Conservation (phyloP, 30 jellyfish, hydroid and myxozoan species). For the Morbakka virulenta region DNA sequence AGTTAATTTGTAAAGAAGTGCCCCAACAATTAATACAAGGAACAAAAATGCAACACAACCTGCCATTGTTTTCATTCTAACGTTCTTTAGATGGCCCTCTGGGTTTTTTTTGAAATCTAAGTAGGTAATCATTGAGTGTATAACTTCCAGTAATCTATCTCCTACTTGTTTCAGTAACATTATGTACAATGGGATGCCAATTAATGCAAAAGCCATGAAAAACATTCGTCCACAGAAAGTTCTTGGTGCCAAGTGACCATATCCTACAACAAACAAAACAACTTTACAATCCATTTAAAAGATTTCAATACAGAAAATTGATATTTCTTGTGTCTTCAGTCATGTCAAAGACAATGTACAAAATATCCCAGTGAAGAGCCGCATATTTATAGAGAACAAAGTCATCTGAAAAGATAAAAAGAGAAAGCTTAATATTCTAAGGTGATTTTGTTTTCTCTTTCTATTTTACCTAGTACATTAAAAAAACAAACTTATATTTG, state of each 20-base stretch:
- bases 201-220: constrained; percentile 8
- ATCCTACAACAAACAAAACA: constrained; percentile 16
- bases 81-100: not conserved
- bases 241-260: constrained; percentile 64
- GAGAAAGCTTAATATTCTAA: no score
- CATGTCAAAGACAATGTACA: no score
- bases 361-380: no score
- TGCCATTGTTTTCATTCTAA: not conserved
- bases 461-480: no score
- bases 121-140: not conserved
- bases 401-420: no score
- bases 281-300: no score
- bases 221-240: constrained; percentile 23
- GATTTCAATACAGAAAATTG: no score
- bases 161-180: constrained; percentile 20
- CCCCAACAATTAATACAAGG: not conserved
- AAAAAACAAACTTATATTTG: no score
- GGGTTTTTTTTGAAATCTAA: not conserved
- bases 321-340: no score
- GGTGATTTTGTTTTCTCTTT: no score
- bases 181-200: constrained; percentile 52
- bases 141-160: not conserved
- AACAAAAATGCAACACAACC: not conserved
- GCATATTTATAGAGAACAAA: no score
- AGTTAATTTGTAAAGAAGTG: constrained; percentile 7